Base-by-base conservation (phyloP, 2,888 invertebrate species). In the Caenorhabditis auriculariae region DNA sequence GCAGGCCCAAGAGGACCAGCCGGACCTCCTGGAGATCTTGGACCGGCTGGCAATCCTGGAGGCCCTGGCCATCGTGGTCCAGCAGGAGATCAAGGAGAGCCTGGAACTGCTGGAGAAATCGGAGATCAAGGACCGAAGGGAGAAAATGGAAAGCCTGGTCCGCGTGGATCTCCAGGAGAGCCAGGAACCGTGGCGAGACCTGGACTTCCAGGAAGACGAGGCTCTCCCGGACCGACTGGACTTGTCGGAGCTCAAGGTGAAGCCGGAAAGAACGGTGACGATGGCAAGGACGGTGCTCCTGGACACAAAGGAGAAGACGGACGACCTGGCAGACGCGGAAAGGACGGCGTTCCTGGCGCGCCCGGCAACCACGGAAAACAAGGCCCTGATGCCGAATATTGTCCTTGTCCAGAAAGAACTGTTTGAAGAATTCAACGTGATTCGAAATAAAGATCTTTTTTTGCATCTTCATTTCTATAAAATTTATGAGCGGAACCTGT, bases 1-100 rank as follows among this genome's bases (percentile, higher is more conserved):
- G 73, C 74, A 21, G 76, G 76, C 38, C 73, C 75, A 19, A 60
- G 72, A 4, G 75, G 74, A 55, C 72, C 74, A 19, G 66, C 65
- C 38, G 75, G 75, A 66, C 70, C 70, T 21, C 66, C 75, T 7
- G 75, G 75, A 57, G 60, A 59, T 27, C 51, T 59, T 9, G 69
- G 78, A 41, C 61, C 65, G 38, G 61, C 62, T 26, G 78, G 78
- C 52, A 69, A 67, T 7, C 65, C 71, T 15, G 76, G 76, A 50
- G 38, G 64, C 23, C 27, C 46, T 17, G 75, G 75, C 52, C 65
- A 58, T 39, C 65, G 64, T n/a, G 77, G 76, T 38, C 52, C 60
- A 24, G 56, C 69, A 3, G 76, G 76, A 53, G 60, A 63, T 28
- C 49, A 58, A 41, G 75, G 75, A 66, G 72, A 70, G 43, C 52